Conservation (phyloP, 2,113 vertebrate genomes). For the Platysternon megacephalum region DNA sequence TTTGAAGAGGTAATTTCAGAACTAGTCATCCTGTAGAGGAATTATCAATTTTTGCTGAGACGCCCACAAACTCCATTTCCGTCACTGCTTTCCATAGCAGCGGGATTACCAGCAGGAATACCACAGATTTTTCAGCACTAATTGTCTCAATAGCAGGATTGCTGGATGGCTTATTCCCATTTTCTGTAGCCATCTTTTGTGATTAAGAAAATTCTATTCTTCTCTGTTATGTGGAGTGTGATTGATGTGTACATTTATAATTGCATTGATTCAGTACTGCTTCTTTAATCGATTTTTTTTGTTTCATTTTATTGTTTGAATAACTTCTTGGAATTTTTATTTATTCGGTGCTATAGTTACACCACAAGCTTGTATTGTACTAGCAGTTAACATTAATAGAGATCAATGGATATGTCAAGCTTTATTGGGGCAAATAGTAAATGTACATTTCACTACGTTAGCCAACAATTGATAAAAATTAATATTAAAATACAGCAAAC, state of each 20-base stretch:
- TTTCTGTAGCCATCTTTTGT: not conserved
- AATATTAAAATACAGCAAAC: not conserved
- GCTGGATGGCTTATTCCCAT: not conserved
- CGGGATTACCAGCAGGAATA: not conserved
- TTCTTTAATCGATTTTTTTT: not conserved
- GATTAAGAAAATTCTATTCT: not conserved
- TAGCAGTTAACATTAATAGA: not conserved
- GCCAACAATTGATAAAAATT: not conserved
- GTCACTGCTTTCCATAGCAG: not conserved
- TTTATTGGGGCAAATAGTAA: not conserved
- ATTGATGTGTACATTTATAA: not conserved
- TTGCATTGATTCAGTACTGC: not conserved
- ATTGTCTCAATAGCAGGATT: not conserved
- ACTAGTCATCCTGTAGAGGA: not conserved
- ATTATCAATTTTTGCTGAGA: not conserved
- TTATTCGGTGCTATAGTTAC: not conserved
- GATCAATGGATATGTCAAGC: not conserved
- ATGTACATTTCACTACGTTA: not conserved
- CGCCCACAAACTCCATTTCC: rapidly evolving
- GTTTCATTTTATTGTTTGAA: not conserved
- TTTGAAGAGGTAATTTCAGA: not conserved
- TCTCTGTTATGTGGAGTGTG: not conserved
- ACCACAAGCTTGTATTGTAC: not conserved
- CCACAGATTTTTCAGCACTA: not conserved
- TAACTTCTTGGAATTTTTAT: conserved; percentile 11